These are phyloP conservation scores for Synergus gifuensis DNA, from an alignment of 2,888 invertebrate genomes.

Conservation along the genomic window DNA sequence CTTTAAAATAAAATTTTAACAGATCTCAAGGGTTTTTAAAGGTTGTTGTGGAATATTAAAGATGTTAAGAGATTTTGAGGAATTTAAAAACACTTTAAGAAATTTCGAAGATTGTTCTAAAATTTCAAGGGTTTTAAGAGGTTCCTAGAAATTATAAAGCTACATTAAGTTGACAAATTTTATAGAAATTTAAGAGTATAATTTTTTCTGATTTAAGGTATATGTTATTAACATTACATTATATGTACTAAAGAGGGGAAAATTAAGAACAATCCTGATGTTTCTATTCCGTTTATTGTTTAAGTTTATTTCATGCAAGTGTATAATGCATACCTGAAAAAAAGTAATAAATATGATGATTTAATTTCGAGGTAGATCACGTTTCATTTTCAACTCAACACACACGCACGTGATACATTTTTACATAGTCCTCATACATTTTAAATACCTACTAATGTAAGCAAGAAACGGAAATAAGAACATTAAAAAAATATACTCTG, in stretches of 20 bases:
- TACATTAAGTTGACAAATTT: no score
- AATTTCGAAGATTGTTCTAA: no score
- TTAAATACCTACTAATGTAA: slow-evolving; percentile 4
- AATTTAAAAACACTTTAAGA: no score
- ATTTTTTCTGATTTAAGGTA: background rate
- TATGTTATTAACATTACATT: no score
- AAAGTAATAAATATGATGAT: slow-evolving; percentile 31
- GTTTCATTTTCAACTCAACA: slow-evolving; percentile 6
- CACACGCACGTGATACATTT: slow-evolving; percentile 11
- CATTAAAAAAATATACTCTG: slow-evolving; percentile 36
- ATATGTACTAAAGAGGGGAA: no score
- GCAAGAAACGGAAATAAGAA: slow-evolving; percentile 30
- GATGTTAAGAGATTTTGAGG: no score
- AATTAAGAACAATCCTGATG: background rate
- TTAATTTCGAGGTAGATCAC: slow-evolving; percentile 14
- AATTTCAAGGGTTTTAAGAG: no score
- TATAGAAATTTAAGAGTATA: no score
- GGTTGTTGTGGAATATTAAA: no score
- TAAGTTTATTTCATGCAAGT: slow-evolving; percentile 25
- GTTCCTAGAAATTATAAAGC: no score
- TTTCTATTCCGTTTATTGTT: slow-evolving; percentile 29
- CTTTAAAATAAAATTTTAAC: no score
- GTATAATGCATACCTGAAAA: slow-evolving; percentile 24
- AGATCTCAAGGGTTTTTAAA: no score
- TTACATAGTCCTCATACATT: slow-evolving; percentile 18